These are phyloP conservation scores for Zosterops borbonicus DNA, from an alignment of 2,113 vertebrate genomes.

Conservation along the genomic window DNA sequence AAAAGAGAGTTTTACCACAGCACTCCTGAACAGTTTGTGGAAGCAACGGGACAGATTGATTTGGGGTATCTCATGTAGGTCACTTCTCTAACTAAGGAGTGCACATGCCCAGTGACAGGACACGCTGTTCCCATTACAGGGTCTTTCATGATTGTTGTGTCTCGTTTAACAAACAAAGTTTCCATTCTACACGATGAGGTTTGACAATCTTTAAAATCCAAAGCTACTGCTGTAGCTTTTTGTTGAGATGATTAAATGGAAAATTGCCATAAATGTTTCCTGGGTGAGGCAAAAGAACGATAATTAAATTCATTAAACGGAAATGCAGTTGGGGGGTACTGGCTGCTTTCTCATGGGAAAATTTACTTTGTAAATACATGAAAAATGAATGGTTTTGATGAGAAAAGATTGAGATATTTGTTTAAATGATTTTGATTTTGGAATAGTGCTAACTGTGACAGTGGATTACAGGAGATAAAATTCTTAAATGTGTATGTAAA, in stretches of 20 bases:
- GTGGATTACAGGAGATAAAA: neutral
- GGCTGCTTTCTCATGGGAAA: constrained; percentile 2
- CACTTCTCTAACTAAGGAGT: neutral
- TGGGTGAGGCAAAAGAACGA: constrained; percentile 57
- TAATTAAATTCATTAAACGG: constrained; percentile 69
- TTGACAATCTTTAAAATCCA: constrained; percentile 41
- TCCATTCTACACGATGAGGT: neutral
- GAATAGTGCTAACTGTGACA: neutral
- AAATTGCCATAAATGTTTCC: constrained; percentile 71
- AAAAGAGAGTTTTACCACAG: neutral
- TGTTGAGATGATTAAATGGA: constrained; percentile 61
- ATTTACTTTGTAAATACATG: constrained; percentile 3
- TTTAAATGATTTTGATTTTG: neutral
- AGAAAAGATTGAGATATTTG: constrained; percentile 11
- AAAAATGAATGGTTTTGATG: constrained; percentile 17
- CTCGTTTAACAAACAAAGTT: constrained; percentile 29
- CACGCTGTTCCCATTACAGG: neutral
- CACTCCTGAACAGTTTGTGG: neutral
- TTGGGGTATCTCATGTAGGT: neutral
- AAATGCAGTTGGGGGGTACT: constrained; percentile 17
- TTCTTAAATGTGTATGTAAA: neutral
- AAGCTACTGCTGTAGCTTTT: constrained; percentile 16
- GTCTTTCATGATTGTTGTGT: neutral
- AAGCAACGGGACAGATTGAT: neutral
- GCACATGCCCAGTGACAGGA: neutral